These are phyloP conservation scores for Leptopilina myrica DNA, from an alignment of 2,888 invertebrate species.

Conservation along the genomic window DNA sequence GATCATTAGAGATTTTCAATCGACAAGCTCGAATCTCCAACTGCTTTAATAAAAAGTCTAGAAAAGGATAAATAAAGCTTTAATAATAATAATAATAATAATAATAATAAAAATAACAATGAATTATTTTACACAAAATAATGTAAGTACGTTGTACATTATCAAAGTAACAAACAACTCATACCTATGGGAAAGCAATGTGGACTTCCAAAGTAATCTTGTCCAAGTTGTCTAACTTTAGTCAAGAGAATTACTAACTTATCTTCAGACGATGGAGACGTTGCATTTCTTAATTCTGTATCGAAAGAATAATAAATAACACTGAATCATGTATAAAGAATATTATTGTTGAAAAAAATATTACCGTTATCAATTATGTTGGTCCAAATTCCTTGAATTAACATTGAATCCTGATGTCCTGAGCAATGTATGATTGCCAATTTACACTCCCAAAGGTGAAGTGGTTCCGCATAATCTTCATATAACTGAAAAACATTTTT, in stretches of 20 bases:
- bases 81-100: background rate
- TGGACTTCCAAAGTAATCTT: constrained; percentile 88
- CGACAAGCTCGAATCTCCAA: constrained; percentile 88
- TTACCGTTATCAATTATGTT: constrained; percentile 83
- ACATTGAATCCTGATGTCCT: constrained; percentile 90
- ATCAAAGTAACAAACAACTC: background rate
- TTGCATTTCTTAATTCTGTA: constrained; percentile 79
- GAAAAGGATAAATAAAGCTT: constrained; percentile 61
- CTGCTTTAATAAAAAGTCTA: constrained; percentile 88
- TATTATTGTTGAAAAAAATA: background rate
- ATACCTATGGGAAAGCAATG: constrained; percentile 92
- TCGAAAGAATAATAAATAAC: constrained; percentile 46
- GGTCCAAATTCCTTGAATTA: constrained; percentile 95
- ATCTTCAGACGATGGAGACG: constrained; percentile 78
- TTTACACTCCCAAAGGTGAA: constrained; percentile 94
- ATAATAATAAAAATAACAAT: background rate
- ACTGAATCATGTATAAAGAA: background rate
- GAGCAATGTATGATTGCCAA: constrained; percentile 96
- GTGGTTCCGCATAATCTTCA: constrained; percentile 94
- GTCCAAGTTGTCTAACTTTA: constrained; percentile 87
- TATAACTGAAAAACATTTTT: constrained; percentile 81
- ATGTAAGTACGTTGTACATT: no score
- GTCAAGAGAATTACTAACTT: constrained; percentile 84
- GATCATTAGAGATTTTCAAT: constrained; percentile 83
- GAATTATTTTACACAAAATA: no score